These are phyloP conservation scores for Aptenodytes patagonicus DNA, from an alignment of 2,113 vertebrate species.

Conservation along the genomic window DNA sequence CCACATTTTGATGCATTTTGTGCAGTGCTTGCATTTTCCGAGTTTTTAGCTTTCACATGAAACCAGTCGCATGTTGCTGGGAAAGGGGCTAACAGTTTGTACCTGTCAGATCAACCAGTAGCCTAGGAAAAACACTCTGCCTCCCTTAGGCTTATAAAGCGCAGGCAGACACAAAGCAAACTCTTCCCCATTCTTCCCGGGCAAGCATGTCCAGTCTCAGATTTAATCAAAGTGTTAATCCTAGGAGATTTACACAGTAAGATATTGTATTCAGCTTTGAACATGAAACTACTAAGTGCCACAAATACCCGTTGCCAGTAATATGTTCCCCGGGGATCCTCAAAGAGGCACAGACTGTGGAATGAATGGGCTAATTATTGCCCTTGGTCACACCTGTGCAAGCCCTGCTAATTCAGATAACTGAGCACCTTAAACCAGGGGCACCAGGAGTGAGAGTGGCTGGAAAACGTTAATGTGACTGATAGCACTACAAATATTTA, in stretches of 20 bases:
- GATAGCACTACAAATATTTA: slow-evolving; percentile 30
- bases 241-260: slow-evolving; percentile 62
- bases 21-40: not conserved
- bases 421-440: slow-evolving; percentile 17
- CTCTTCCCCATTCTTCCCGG: slow-evolving; percentile 6
- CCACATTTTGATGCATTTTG: not conserved
- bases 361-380: slow-evolving; percentile 58
- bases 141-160: not conserved
- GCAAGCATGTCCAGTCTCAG: slow-evolving; percentile 22
- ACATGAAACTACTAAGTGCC: slow-evolving; percentile 49
- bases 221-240: slow-evolving; percentile 68
- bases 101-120: not conserved
- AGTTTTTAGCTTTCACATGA: not conserved
- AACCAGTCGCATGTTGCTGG: not conserved
- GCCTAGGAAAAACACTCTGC: not conserved
- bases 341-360: slow-evolving; percentile 1
- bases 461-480: slow-evolving; percentile 22
- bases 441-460: not conserved
- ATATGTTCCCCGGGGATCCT: slow-evolving; percentile 46
- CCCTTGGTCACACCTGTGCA: slow-evolving; percentile 14
- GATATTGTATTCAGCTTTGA: slow-evolving; percentile 65
- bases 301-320: slow-evolving; percentile 35
- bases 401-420: slow-evolving; percentile 35
- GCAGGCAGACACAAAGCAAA: slow-evolving; percentile 22
- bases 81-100: not conserved